Evolutionary conservation across 2,888 invertebrate species (phyloP), one percentile per base, ranked within the genome.

Genomic region (Lithosia quadra): DNA sequence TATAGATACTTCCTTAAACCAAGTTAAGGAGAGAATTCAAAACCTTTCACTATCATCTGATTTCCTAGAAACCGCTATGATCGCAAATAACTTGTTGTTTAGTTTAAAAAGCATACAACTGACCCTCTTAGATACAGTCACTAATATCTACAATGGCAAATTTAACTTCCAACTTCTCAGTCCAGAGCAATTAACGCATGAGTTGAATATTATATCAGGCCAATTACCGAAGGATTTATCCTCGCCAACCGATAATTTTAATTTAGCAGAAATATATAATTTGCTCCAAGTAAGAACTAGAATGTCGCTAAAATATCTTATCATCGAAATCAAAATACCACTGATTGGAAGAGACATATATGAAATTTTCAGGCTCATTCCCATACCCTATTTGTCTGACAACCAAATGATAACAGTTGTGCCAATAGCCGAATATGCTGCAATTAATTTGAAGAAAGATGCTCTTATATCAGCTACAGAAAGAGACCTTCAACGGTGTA

Each of bases 141-240:
- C 63, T 0, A 21, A 66, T 18, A 69, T 66, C n/a, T 62, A 69
- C 13, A 62, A 55, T 53, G 66, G 67, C 21, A 71, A 67, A 64
- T 67, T 71, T 18, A 61, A 71, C 53, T 43, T 64, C 43, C 63
- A 67, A 24, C n/a, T 71, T 21, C 39, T 70, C 43, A 55, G 43
- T 55, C 63, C 66, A 11, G 39, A 57, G 4, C 57, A 57, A 18
- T 9, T 57, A 33, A 13, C 11, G 1, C 9, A 11, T 15, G 57
- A 57, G 21, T 18, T 57, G 15, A 24, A 21, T 5, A 28, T 28
- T 18, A 58, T 58, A 18, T 58, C 58, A 28, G 33, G 28, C 18
- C 33, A 58, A 33, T 1, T 58, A 15, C 15, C 28, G 28, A 33
- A 33, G 22, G 66, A 66, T 11, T 18, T 55, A 21, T 49, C 53